Conservation (phyloP, 2,797 vertebrate species). For the Acrossocheilus fasciatus region DNA sequence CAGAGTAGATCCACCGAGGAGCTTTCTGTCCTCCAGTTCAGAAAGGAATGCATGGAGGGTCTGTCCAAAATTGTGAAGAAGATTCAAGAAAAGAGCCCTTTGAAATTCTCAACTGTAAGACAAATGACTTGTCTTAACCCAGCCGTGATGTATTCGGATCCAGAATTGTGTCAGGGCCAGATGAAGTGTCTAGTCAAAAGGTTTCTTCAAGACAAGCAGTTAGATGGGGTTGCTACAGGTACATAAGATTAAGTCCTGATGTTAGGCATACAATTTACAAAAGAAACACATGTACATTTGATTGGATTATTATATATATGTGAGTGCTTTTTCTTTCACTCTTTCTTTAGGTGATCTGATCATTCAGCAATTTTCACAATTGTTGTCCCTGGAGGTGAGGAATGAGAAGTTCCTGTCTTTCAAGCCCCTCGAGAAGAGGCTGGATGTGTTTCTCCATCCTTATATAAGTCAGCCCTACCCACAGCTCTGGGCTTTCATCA, state of each 20-base stretch:
- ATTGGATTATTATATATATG: background rate
- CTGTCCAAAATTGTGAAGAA: background rate
- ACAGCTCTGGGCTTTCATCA: constrained; percentile 25
- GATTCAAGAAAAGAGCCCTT: background rate
- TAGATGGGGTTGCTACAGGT: constrained; percentile 27
- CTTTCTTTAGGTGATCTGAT: constrained; percentile 28
- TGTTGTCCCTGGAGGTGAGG: constrained; percentile 13
- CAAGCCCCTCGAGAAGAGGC: constrained; percentile 16
- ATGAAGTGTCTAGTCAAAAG: constrained; percentile 16
- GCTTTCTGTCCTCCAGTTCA: too few relatives aligned
- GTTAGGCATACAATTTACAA: background rate
- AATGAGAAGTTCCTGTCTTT: constrained; percentile 26
- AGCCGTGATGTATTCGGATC: background rate
- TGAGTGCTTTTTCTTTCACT: background rate
- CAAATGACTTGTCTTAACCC: too few relatives aligned
- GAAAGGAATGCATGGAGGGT: too few relatives aligned
- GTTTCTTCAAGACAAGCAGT: constrained; percentile 27
- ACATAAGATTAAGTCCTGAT: constrained; percentile 11
- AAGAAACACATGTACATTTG: background rate
- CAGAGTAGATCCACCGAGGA: too few relatives aligned
- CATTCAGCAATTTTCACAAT: constrained; percentile 18
- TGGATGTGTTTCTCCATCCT: constrained; percentile 16
- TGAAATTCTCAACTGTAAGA: too few relatives aligned
- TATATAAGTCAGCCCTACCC: constrained; percentile 12
- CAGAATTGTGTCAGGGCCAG: background rate